A percentile compares a stretch with the other conserved stretches of the same genome.
Evolutionary conservation across 2,113 vertebrate genomes (phyloP).

Genomic region (Xyrauchen texanus): DNA sequence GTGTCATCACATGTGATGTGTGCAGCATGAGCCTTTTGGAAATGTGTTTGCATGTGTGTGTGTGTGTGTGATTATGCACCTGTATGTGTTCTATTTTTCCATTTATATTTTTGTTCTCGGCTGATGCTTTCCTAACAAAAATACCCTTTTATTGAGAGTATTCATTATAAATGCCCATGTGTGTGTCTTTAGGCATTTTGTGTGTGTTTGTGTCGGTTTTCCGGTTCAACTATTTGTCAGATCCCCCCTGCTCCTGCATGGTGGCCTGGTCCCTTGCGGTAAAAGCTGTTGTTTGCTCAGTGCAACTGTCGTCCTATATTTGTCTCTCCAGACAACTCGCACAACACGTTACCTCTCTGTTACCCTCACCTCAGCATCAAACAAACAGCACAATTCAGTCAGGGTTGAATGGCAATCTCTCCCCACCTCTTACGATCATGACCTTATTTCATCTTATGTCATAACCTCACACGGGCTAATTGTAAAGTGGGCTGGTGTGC

Average conservation of each 20-base stretch:
- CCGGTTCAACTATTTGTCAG: slow-evolving; percentile 46
- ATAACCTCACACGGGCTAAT: not conserved
- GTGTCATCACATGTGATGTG: slow-evolving; percentile 34
- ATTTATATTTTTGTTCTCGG: not conserved
- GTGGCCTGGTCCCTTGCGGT: slow-evolving; percentile 45
- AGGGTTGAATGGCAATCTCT: not conserved
- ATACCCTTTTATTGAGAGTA: not conserved
- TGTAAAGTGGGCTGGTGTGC: not conserved
- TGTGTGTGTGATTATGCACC: not conserved
- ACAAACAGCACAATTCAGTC: slow-evolving; percentile 7
- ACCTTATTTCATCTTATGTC: not conserved
- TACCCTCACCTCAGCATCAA: slow-evolving; percentile 10
- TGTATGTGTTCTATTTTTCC: not conserved
- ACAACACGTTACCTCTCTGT: slow-evolving; percentile 1
- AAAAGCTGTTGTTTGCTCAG: slow-evolving; percentile 50
- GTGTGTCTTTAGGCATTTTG: not conserved
- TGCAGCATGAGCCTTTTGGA: slow-evolving; percentile 24
- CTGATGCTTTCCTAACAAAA: not conserved
- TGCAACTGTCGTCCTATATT: slow-evolving; percentile 47
- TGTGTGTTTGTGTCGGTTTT: slow-evolving; percentile 36
- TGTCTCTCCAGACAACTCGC: slow-evolving; percentile 45
- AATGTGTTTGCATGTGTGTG: slow-evolving; percentile 3
- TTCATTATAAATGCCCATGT: too few species aligned
- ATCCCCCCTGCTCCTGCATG: slow-evolving; percentile 8
- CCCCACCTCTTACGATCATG: not conserved